These are phyloP conservation scores for Petrocephalus schoutedeni DNA, from an alignment of 2,797 vertebrate genomes.

Conservation along the genomic window DNA sequence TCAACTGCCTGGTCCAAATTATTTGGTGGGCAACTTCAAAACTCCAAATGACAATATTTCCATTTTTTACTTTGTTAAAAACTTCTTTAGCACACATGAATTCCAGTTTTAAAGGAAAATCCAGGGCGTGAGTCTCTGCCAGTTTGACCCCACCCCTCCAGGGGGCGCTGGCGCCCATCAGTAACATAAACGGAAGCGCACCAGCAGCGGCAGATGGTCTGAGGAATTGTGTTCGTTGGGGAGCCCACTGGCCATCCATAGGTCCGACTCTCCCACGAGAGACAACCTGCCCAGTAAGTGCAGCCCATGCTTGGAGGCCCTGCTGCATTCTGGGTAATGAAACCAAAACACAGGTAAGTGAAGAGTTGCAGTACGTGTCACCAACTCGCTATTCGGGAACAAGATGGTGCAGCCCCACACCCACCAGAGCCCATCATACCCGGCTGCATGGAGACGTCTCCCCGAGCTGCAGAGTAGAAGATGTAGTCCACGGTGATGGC, in stretches of 20 bases:
- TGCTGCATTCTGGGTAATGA: conserved; percentile 48
- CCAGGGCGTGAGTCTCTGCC: background rate
- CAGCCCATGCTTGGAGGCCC: conserved; percentile 60
- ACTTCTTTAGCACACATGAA: background rate
- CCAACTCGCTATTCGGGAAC: background rate
- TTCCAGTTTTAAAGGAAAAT: background rate
- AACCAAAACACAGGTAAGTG: conserved; percentile 18
- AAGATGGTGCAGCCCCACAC: background rate
- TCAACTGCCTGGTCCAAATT: background rate
- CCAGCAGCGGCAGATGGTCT: conserved; percentile 85
- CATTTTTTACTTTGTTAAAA: background rate
- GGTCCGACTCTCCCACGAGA: conserved; percentile 74
- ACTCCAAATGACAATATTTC: background rate
- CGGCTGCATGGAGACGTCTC: conserved; percentile 40
- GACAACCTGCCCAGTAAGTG: conserved; percentile 78
- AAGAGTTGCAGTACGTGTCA: background rate
- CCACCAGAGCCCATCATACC: conserved; percentile 53
- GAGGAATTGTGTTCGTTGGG: conserved; percentile 83
- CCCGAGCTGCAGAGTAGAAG: conserved; percentile 71
- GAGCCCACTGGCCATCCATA: conserved; percentile 74
- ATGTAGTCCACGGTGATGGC: conserved; percentile 93
- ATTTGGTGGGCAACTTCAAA: background rate
- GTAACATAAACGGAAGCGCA: conserved; percentile 72
- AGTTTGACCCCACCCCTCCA: background rate
- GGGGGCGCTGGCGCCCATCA: conserved; percentile 30